Base-by-base conservation (phyloP, 2,888 invertebrate genomes). In the Trypoxylon attenuatum region DNA sequence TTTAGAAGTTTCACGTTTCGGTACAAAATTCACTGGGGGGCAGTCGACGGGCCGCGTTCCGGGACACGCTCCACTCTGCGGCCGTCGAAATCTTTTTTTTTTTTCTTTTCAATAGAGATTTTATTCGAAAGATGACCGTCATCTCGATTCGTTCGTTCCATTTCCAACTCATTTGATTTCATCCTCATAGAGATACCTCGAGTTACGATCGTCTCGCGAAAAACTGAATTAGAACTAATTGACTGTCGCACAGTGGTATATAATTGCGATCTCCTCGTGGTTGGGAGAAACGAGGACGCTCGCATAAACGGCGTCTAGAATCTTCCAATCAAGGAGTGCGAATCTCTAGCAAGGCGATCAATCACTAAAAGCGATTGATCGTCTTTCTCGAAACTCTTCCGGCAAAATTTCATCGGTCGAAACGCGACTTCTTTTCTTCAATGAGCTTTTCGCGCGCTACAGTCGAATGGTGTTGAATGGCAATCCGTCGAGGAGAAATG, bases 11-110 rank as follows among this genome's bases (percentile, higher is more conserved):
- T 81, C 76, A 74, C 76, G 77, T 82, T 82, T 84, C 81, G 83
- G 84, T 85, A 85, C 82, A 85, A 85, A 85, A 85, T 84, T 84
- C 83, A 84, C 79, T 79, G 81, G 49, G 22, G 16, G 45, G 76
- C 76, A 74, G 72, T 76, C 78, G 78, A 71, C 71, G 71, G 71
- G 69, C 71, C 62, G 60, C 60, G 47, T 25, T 46, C 46, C 45
- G 59, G 33, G 65, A 71, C 57, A 55, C 56, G 64, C 59, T 69
- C 65, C 46, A 60, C 25, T 47, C 59, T 51, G 60, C 55, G 33
- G 29, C 49, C 56, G 54, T 45, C 64, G 50, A 51, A 38, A 49
- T 61, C 42, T 67, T 58, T 63, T 55, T 55, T 58, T 65, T 57
- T 55, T 60, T 68, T 60, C 50, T 51, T 58, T 51, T 42, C 38